Evolutionary conservation across 2,113 vertebrate genomes (phyloP).

Genomic region (Indri indri): DNA sequence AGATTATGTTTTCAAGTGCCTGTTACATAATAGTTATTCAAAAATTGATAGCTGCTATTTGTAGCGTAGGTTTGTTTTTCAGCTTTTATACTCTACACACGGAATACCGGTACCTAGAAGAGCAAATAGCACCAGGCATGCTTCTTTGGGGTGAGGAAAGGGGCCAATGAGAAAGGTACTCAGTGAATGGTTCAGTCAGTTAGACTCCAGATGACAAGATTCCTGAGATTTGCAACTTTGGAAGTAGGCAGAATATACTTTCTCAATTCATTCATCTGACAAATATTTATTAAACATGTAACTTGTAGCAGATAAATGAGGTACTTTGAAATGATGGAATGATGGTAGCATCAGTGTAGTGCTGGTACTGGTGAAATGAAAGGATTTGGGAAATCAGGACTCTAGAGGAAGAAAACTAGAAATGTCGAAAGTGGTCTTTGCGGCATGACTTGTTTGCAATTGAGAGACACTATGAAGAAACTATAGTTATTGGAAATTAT

Average conservation of each 20-base stretch:
- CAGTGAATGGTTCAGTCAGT: background rate
- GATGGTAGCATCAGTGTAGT: background rate
- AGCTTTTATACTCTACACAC: background rate
- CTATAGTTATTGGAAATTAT: background rate
- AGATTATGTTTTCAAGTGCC: background rate
- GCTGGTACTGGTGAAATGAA: background rate
- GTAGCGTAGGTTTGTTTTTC: background rate
- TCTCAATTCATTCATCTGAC: background rate
- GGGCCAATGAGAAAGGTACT: background rate
- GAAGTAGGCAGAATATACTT: background rate
- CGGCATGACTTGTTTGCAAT: background rate
- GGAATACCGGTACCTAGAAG: background rate
- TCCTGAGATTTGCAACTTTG: background rate
- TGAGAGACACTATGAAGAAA: background rate
- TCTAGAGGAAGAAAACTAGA: background rate
- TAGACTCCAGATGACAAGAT: accelerated
- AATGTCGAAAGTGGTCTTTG: background rate
- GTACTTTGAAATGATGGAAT: background rate
- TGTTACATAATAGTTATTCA: background rate
- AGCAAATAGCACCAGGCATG: background rate
- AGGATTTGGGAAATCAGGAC: background rate
- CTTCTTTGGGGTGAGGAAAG: background rate
- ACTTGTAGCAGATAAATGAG: background rate
- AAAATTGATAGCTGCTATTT: slow-evolving; percentile 8
- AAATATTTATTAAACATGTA: background rate